Conservation (phyloP, 2,797 vertebrate species). For the Myioborus melanocephalus region DNA sequence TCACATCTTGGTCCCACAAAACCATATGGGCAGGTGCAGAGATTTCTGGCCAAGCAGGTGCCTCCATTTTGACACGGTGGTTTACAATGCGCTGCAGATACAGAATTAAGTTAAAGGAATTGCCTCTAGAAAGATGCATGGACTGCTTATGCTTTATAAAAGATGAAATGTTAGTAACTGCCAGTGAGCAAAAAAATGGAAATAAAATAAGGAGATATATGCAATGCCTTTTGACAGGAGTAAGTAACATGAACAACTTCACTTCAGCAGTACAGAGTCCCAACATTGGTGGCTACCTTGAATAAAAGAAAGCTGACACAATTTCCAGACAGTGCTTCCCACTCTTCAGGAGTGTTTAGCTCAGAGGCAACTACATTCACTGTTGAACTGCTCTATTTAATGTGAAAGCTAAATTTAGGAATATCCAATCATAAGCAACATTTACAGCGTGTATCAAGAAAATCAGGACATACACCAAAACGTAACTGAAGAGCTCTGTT, state of each 20-base stretch:
- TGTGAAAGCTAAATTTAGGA: not conserved
- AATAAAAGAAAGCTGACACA: not conserved
- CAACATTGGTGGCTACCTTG: not conserved
- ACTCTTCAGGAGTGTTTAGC: not conserved
- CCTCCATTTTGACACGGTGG: constrained; percentile 86
- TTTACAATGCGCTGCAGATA: constrained; percentile 81
- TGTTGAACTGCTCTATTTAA: not conserved
- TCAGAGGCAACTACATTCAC: not conserved
- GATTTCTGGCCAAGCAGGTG: constrained; percentile 83
- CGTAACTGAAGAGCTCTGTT: not conserved
- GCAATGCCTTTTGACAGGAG: not conserved
- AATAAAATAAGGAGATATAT: not conserved
- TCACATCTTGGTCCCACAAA: constrained; percentile 90
- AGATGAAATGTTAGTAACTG: not conserved
- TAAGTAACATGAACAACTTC: not conserved
- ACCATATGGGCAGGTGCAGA: constrained; percentile 89
- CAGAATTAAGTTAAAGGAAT: constrained; percentile 6
- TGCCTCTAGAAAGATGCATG: not conserved
- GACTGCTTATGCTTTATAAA: not conserved
- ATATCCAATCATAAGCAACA: not conserved
- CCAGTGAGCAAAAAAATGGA: not conserved
- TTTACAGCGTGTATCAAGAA: not conserved
- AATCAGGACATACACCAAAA: not conserved
- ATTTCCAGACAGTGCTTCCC: not conserved
- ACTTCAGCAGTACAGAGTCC: not conserved